Evolutionary conservation across 2,113 vertebrate species (phyloP).

Genomic region (Dasyornis broadbenti): DNA sequence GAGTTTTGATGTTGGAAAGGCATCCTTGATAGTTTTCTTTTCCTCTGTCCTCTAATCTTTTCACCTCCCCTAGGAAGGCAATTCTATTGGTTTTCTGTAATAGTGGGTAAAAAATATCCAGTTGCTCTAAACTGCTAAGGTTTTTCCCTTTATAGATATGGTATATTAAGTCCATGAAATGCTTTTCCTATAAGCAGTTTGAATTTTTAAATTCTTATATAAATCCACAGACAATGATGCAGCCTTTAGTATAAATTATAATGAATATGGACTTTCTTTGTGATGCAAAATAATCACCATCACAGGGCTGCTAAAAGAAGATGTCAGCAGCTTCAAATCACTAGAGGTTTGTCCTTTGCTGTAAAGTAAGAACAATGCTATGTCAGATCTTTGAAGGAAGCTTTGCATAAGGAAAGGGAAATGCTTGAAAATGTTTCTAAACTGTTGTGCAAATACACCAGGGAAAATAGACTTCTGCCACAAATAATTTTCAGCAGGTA

Average conservation of each 20-base stretch:
- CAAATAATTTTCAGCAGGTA: neutral
- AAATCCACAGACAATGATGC: neutral
- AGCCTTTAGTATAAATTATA: neutral
- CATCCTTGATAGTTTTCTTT: neutral
- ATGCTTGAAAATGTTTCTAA: neutral
- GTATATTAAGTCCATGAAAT: neutral
- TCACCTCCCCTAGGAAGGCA: neutral
- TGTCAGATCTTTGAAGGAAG: neutral
- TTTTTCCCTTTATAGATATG: neutral
- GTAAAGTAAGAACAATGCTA: neutral
- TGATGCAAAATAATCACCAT: constrained; percentile 15
- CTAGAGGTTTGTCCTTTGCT: constrained; percentile 13
- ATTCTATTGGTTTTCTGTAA: neutral
- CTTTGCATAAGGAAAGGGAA: neutral
- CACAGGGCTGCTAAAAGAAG: neutral
- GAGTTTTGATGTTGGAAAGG: neutral
- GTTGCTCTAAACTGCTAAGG: neutral
- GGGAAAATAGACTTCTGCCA: neutral
- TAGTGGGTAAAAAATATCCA: neutral
- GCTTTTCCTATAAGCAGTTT: neutral
- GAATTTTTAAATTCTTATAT: neutral
- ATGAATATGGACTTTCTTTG: constrained; percentile 1
- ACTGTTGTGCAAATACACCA: neutral
- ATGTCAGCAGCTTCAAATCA: constrained; percentile 25
- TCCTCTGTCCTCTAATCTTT: neutral